Base-by-base conservation (phyloP, 2,888 invertebrate genomes). In the Drosophila affinis region DNA sequence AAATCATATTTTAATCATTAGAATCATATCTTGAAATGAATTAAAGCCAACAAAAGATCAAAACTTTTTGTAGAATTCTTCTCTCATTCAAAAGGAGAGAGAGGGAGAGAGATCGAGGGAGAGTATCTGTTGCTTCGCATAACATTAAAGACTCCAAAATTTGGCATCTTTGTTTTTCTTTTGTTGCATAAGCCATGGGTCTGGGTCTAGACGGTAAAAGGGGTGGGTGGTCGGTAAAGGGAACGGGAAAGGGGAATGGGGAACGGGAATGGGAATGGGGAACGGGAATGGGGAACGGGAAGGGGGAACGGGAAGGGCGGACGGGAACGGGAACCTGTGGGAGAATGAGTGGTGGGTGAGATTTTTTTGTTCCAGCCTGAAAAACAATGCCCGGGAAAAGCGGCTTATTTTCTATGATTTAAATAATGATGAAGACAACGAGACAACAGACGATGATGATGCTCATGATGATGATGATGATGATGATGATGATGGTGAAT, bases 321-420 rank as follows among this genome's bases (percentile, higher is more conserved):
- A 27, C 6, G 27, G 27, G 27, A 27, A 7, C 0, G 63, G 34
- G 45, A 64, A 47, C 24, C 27, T 21, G 61, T 27, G n/a, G n/a
- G 7, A 39, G 55, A 54, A 51, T 59, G 72, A 57, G 69, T 69
- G 78, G 69, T 68, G 78, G 78, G 85, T 58, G 82, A 84, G 87
- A 85, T 84, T 88, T 79, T 79, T 24, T 84, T 39, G 39, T 39
- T 84, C 75, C 77, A 84, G 84, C 79, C 69, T 83, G 81, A 77
- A 87, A 39, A 89, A 90, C 90, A 90, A 90, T 89, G 81, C 74
- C 85, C 39, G 39, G 88, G 87, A 84, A 90, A 90, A 90, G 90
- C 89, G 82, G 90, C 90, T 90, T 89, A 87, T 84, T 89, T 84
- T 84, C 88, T 88, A 89, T 90, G 86, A 88, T 81, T 90, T 90